Percentiles rank a stretch among this genome's conserved stretches.
These are phyloP conservation scores for Bettongia penicillata DNA, from an alignment of 2,113 vertebrate genomes.

Conservation along the genomic window DNA sequence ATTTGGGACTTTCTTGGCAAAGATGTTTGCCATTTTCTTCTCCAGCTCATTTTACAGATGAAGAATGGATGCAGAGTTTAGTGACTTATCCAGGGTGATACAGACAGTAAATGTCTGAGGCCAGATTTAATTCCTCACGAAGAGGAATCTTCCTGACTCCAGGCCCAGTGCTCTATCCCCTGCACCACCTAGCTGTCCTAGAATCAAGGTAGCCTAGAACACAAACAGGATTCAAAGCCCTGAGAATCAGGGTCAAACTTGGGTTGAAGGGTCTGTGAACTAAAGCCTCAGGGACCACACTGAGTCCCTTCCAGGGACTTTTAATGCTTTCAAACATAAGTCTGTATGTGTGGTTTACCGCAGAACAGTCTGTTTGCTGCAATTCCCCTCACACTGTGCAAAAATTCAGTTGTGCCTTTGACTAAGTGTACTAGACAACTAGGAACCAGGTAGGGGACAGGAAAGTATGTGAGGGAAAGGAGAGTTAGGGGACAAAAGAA, in stretches of 20 bases:
- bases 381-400: neutral
- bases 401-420: neutral
- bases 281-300: neutral
- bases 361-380: neutral
- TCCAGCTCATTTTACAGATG: neutral
- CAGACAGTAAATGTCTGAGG: neutral
- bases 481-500: neutral
- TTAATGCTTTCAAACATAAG: neutral
- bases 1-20: neutral
- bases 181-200: neutral
- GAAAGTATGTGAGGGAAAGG: neutral
- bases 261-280: neutral
- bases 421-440: neutral
- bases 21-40: neutral
- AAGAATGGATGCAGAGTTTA: neutral
- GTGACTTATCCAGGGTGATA: neutral
- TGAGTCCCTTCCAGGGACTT: neutral
- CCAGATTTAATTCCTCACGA: neutral
- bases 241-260: neutral
- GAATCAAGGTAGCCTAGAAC: neutral
- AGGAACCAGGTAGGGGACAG: neutral
- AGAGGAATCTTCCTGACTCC: neutral
- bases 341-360: neutral
- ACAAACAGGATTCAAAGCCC: neutral
- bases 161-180: neutral